These are phyloP conservation scores for Chionodraco myersi DNA, from an alignment of 2,113 vertebrate species.

Conservation along the genomic window DNA sequence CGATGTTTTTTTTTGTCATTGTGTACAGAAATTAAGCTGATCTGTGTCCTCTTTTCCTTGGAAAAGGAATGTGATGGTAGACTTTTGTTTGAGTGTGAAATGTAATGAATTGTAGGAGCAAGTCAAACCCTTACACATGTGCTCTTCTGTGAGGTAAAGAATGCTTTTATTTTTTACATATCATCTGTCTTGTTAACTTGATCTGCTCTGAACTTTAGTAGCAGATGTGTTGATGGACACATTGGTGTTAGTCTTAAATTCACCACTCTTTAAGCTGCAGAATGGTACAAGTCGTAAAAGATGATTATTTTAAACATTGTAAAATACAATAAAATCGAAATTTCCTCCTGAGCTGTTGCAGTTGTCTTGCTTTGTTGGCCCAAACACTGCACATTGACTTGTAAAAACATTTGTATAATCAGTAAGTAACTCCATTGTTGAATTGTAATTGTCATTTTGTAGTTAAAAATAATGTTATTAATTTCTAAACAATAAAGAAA, in stretches of 20 bases:
- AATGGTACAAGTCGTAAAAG: not conserved
- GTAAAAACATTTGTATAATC: slow-evolving; percentile 6
- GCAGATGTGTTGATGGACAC: slow-evolving; percentile 3
- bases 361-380: slow-evolving; percentile 17
- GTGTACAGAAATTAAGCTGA: slow-evolving; percentile 66
- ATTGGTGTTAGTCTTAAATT: not conserved
- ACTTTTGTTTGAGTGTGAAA: slow-evolving; percentile 65
- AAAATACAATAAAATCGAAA: slow-evolving; percentile 26
- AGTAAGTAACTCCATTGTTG: slow-evolving; percentile 6
- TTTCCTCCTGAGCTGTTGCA: slow-evolving; percentile 15
- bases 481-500: not conserved
- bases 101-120: slow-evolving; percentile 34
- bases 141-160: slow-evolving; percentile 35
- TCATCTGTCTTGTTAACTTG: slow-evolving; percentile 11
- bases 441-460: not conserved
- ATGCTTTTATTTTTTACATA: slow-evolving; percentile 18
- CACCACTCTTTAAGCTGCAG: not conserved
- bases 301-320: slow-evolving; percentile 11
- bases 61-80: slow-evolving; percentile 68
- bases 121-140: slow-evolving; percentile 22
- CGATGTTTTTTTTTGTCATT: slow-evolving; percentile 32
- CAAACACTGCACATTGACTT: slow-evolving; percentile 10
- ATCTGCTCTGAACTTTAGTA: not conserved
- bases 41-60: slow-evolving; percentile 73
- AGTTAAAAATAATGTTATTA: not conserved